Evolutionary conservation across 2,888 invertebrate genomes (phyloP), one percentile per base, ranked within the genome.

Genomic region (Melipona bicolor): DNA sequence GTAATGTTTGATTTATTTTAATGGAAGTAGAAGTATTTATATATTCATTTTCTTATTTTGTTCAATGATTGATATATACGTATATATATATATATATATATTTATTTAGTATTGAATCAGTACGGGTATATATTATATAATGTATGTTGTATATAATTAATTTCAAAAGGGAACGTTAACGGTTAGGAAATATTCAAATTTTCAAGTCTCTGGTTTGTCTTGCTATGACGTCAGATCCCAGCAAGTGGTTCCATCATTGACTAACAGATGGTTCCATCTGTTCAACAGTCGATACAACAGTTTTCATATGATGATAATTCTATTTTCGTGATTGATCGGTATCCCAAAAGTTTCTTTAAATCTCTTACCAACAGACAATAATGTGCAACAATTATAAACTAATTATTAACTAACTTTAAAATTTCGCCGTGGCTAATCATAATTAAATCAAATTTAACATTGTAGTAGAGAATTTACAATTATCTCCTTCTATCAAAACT

Each of bases 251-350:
- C 6, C n/a, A 61, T 59, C 17, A 61, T 24, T 3, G 17, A 17
- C 17, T 17, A 17, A 61, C 6, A 17, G 17, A 1, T 27, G 3
- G 24, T 6, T 1, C 24, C 17, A 5, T 3, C 9, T n/a, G 2
- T 24, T n/a, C 13, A n/a, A 59, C 56, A 0, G 50, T 36, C 50
- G 70, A 9, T 70, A 32, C 3, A 69, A n/a, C 11, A 49, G 67
- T 78, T 79, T 5, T 36, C 64, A 0, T 76, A n/a, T 4, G 21
- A 50, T n/a, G 78, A 11, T 67, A 79, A 78, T 11, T 19, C 0
- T 9, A 59, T 61, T 67, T 21, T 9, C 59, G 13, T 59, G 17
- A 9, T 52, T 6, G 56, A 67, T 0, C 32, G 59, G 17, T 67
- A 76, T 17, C 3, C 1, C 9, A 21, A 32, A 9, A 50, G 17